Evolutionary conservation across 1,140 invertebrate species (phyloP).

Genomic region (Hermatobates lingyangjiaoensis): DNA sequence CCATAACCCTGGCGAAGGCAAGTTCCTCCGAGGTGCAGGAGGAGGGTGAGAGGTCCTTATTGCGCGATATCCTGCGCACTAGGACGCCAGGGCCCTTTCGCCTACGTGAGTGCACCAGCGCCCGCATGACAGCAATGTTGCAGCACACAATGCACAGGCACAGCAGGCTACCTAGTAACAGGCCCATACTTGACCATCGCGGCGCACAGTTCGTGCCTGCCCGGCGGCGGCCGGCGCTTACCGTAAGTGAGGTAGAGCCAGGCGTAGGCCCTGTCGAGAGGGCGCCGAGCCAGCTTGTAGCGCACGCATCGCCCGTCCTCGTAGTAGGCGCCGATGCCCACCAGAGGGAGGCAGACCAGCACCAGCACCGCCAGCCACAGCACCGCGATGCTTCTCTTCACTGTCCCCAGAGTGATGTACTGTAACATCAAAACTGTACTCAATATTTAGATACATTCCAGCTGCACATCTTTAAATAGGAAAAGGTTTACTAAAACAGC

Average conservation of each 20-base stretch:
- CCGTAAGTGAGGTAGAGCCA: constrained; percentile 58
- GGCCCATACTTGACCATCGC: no score
- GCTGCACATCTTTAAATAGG: no score
- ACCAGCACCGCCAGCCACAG: constrained; percentile 47
- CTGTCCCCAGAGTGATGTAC: constrained; percentile 60
- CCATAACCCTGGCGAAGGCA: constrained; percentile 66
- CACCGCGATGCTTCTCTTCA: constrained; percentile 44
- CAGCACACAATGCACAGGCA: constrained; percentile 59
- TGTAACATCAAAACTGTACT: constrained; percentile 31
- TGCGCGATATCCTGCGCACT: constrained; percentile 17
- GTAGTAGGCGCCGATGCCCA: constrained; percentile 63
- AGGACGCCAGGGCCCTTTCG: constrained; percentile 10
- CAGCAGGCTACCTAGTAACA: constrained; percentile 40
- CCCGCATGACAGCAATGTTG: constrained; percentile 58
- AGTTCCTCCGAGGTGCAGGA: constrained; percentile 52
- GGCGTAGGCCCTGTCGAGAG: constrained; percentile 49
- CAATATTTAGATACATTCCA: no score
- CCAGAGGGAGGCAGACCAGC: constrained; percentile 51
- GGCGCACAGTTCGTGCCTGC: no score
- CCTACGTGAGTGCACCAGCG: constrained; percentile 25
- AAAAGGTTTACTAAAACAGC: no score
- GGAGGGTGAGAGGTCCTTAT: constrained; percentile 16
- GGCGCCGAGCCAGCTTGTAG: constrained; percentile 44
- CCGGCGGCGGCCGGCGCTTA: no score
- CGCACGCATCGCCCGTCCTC: constrained; percentile 33